Evolutionary conservation across 2,888 invertebrate species (phyloP).

Genomic region (Deilephila elpenor): DNA sequence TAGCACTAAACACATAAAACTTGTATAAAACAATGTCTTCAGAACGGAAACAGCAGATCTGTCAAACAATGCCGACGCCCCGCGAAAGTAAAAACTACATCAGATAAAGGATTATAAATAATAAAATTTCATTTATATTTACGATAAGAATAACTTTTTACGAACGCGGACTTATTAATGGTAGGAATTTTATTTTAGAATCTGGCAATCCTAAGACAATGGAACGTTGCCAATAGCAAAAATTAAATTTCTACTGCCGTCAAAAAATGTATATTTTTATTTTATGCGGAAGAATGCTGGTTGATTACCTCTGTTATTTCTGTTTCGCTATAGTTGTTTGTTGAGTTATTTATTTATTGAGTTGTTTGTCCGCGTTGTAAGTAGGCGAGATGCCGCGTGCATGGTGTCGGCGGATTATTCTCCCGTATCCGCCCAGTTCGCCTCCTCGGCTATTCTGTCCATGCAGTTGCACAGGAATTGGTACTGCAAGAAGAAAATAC

Average conservation of each 20-base stretch:
- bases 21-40: background rate
- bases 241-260: background rate
- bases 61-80: constrained; percentile 9
- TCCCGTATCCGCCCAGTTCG: constrained; percentile 92
- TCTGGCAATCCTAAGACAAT: background rate
- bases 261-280: background rate
- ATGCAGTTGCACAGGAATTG: constrained; percentile 97
- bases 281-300: background rate
- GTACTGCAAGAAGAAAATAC: constrained; percentile 86
- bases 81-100: constrained; percentile 15
- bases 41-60: background rate
- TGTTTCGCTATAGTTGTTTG: background rate
- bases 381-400: background rate
- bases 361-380: constrained; percentile 14
- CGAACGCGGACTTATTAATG: constrained; percentile 12
- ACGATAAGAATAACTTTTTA: constrained; percentile 22
- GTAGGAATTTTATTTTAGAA: background rate
- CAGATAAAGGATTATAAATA: constrained; percentile 20
- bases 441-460: constrained; percentile 97
- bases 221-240: background rate
- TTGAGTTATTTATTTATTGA: background rate
- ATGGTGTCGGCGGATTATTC: constrained; percentile 82
- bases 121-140: background rate
- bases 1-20: constrained; percentile 9
- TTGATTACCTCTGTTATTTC: background rate